Conservation (phyloP, 1,140 invertebrate genomes). For the Lutraria rhynchaena region DNA sequence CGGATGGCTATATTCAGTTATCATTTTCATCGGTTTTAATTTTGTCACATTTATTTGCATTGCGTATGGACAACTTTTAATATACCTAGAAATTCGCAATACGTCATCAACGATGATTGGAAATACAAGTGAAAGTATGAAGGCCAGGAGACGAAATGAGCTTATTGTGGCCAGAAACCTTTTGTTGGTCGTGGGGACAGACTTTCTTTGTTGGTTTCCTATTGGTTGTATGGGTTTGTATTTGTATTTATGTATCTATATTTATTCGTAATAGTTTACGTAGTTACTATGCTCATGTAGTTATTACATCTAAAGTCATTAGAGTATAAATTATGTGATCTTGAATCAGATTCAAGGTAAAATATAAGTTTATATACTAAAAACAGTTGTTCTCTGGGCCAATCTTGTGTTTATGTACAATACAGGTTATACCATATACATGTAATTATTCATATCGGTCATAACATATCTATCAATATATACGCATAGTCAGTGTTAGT, state of each 20-base stretch:
- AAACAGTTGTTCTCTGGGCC: not conserved
- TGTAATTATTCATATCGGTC: not conserved
- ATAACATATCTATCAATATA: not conserved
- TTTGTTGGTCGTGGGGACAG: constrained; percentile 51
- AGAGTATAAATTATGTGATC: too few species aligned
- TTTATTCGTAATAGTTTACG: too few species aligned
- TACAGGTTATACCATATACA: not conserved
- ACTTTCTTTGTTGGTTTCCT: constrained; percentile 69
- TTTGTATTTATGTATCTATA: too few species aligned
- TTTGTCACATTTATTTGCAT: constrained; percentile 61
- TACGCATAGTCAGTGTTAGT: not conserved
- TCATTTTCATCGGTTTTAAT: constrained; percentile 42
- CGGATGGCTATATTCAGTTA: constrained; percentile 39
- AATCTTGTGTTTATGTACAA: not conserved
- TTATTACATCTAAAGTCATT: too few species aligned
- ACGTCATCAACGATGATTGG: too few species aligned
- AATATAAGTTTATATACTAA: not conserved
- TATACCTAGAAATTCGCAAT: constrained; percentile 10
- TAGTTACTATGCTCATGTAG: too few species aligned
- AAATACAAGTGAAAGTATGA: not conserved
- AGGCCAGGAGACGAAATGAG: constrained; percentile 21
- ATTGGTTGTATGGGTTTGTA: constrained; percentile 62
- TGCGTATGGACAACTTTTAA: not conserved
- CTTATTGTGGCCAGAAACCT: constrained; percentile 57
- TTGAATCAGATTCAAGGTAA: too few species aligned